Percentiles rank a stretch among this genome's conserved stretches.
Conservation (phyloP, 2,888 invertebrate genomes). For the Thelaira solivaga region DNA sequence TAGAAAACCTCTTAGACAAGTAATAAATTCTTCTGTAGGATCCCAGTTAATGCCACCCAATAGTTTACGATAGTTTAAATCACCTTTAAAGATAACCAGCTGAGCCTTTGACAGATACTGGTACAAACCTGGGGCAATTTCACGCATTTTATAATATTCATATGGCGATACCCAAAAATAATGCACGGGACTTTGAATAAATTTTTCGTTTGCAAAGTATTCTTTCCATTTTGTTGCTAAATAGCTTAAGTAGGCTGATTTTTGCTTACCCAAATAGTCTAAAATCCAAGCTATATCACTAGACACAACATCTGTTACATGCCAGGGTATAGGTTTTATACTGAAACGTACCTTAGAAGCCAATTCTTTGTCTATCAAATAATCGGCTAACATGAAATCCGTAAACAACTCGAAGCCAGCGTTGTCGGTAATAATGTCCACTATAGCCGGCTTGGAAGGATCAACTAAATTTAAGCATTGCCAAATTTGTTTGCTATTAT, state of each 20-base stretch:
- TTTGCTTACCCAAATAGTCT: conserved; percentile 75
- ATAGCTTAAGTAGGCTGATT: conserved; percentile 67
- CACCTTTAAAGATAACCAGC: conserved; percentile 92
- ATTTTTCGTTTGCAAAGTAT: conserved; percentile 78
- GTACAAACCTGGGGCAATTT: conserved; percentile 83
- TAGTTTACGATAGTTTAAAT: conserved; percentile 96
- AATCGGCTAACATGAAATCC: conserved; percentile 92
- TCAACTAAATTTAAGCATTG: conserved; percentile 70
- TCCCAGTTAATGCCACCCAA: conserved; percentile 91
- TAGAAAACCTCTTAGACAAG: conserved; percentile 81
- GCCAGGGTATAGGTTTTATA: conserved; percentile 95
- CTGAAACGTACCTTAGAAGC: conserved; percentile 87
- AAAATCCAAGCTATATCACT: conserved; percentile 87
- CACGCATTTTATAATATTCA: conserved; percentile 86
- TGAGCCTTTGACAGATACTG: conserved; percentile 82
- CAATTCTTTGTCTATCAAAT: conserved; percentile 81
- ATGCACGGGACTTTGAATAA: conserved; percentile 78
- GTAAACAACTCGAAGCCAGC: conserved; percentile 94
- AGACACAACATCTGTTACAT: conserved; percentile 91
- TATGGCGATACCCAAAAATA: conserved; percentile 93
- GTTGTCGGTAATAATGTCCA: conserved; percentile 93
- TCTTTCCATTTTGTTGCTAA: conserved; percentile 81
- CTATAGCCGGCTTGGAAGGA: conserved; percentile 76
- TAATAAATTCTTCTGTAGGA: conserved; percentile 81
- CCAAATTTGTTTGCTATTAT: conserved; percentile 81